Evolutionary conservation across 1,140 invertebrate species (phyloP).

Genomic region (Cherax quadricarinatus): DNA sequence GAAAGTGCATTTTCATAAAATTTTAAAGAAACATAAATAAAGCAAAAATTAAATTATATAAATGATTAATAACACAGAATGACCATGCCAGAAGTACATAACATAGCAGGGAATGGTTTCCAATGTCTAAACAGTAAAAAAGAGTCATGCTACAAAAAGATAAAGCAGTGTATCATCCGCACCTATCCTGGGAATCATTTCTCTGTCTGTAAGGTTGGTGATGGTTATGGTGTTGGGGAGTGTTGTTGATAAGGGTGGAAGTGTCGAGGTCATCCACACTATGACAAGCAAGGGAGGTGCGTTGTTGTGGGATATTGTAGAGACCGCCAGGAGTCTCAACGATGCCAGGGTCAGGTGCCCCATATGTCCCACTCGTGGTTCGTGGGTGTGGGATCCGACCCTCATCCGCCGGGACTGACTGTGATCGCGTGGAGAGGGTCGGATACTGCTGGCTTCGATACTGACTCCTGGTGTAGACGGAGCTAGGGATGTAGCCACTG

Average conservation of each 20-base stretch:
- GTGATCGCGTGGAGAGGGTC: constrained; percentile 74
- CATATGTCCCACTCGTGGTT: constrained; percentile 48
- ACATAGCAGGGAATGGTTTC: constrained; percentile 50
- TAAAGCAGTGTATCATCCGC: constrained; percentile 61
- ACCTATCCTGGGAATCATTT: constrained; percentile 70
- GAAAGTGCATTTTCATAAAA: constrained; percentile 2
- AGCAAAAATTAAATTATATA: constrained; percentile 22
- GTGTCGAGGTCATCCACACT: constrained; percentile 75
- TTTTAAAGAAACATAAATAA: not conserved
- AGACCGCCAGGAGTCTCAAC: constrained; percentile 74
- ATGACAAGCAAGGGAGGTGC: constrained; percentile 76
- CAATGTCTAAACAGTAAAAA: constrained; percentile 37
- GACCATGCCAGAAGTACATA: constrained; percentile 21
- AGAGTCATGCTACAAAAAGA: constrained; percentile 50
- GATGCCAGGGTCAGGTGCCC: constrained; percentile 61
- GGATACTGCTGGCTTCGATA: constrained; percentile 78
- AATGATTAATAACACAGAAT: constrained; percentile 21
- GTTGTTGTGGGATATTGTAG: constrained; percentile 77
- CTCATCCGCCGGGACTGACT: constrained; percentile 67
- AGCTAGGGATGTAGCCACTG: constrained; percentile 77
- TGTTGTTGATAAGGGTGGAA: constrained; percentile 51
- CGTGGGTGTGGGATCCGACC: constrained; percentile 49
- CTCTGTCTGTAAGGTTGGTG: constrained; percentile 71
- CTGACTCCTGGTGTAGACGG: constrained; percentile 76
- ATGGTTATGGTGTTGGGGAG: constrained; percentile 66